Base-by-base conservation (phyloP, 2,888 invertebrate genomes). In the Caenorhabditis panamensis region DNA sequence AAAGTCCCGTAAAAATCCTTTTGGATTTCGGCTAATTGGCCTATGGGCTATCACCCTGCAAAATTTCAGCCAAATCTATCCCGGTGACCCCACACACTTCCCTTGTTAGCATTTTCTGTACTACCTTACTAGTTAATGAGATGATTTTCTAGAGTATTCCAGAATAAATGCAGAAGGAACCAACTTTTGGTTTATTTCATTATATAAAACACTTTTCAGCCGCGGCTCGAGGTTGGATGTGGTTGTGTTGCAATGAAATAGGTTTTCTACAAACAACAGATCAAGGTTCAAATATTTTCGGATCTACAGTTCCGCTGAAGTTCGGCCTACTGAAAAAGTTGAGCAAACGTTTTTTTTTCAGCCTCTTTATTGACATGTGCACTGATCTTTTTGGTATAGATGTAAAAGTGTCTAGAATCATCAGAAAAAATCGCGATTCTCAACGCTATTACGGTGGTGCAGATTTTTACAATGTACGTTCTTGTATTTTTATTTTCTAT, bases 161-260 rank as follows among this genome's bases (percentile, higher is more conserved):
- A n/a, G n/a, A n/a, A n/a, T n/a, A n/a, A n/a, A n/a, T n/a, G n/a
- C n/a, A n/a, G n/a, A n/a, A n/a, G n/a, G n/a, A n/a, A n/a, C n/a
- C n/a, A n/a, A n/a, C n/a, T n/a, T n/a, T n/a, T n/a, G n/a, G n/a
- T n/a, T n/a, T n/a, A n/a, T n/a, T n/a, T n/a, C n/a, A n/a, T n/a
- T n/a, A n/a, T n/a, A n/a, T n/a, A n/a, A n/a, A n/a, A n/a, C n/a
- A n/a, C n/a, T n/a, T n/a, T 31, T 31, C 49, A 82, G 84, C 72
- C 0, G 77, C 84, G n/a, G 73, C 76, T 18, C 64, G 82, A 20
- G 84, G 87, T n/a, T 87, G 87, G 87, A 85, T 84, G 85, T 87
- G 87, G 88, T 59, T 88, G 54, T 87, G 87, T 69, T 88, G 88
- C 68, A 88, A 88, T 54, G 88, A 88, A 51, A 80, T 88, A n/a